Evolutionary conservation across 2,113 vertebrate genomes (phyloP).

Genomic region (Lepidothrix coronata): DNA sequence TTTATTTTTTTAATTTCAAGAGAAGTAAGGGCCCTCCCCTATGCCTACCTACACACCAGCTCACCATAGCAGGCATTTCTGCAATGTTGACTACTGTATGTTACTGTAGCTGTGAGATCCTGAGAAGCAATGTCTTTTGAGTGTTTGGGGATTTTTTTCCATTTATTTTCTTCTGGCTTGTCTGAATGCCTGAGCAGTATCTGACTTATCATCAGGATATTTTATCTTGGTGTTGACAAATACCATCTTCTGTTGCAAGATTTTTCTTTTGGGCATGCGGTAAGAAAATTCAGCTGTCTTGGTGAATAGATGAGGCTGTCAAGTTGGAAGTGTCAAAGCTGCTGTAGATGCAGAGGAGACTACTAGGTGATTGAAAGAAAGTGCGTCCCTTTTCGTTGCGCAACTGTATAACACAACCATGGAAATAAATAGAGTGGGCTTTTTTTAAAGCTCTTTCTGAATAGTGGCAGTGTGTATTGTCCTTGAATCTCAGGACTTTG

Average conservation of each 20-base stretch:
- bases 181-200: not conserved
- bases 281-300: not conserved
- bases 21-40: not conserved
- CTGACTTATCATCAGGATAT: not conserved
- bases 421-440: fast-evolving
- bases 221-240: conserved; percentile 34
- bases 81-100: not conserved
- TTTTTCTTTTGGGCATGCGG: not conserved
- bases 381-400: not conserved
- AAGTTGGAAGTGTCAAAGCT: not conserved
- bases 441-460: not conserved
- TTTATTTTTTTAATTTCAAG: not conserved
- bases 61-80: conserved; percentile 7
- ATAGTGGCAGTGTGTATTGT: not conserved
- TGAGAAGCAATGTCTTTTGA: not conserved
- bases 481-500: not conserved
- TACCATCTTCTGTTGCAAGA: not conserved
- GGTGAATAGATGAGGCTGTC: not conserved
- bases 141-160: not conserved
- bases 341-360: not conserved
- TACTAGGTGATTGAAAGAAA: not conserved
- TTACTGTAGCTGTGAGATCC: not conserved
- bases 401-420: not conserved
- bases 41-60: not conserved
- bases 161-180: not conserved